A percentile compares a stretch with the other conserved stretches of the same genome.
phyloP scores from a whole-genome alignment of 2,888 invertebrate genomes.

The Venustoraphidia nigricollis region DNA sequence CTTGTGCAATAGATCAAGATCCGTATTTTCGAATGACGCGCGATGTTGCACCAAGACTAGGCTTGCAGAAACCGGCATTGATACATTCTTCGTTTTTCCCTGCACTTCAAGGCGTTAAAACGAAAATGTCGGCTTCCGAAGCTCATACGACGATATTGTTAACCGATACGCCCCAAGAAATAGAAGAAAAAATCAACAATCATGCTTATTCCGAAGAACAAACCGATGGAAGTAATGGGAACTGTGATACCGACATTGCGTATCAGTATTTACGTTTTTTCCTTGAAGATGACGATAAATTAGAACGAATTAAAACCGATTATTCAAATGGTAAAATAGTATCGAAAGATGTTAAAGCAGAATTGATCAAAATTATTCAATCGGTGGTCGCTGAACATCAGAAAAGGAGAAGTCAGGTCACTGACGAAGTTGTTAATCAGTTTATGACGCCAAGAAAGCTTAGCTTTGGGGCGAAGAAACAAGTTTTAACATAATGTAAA shows the following conservation, averaged over 20 bases:
- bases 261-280: slow-evolving; percentile 92
- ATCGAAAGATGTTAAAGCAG: slow-evolving; percentile 88
- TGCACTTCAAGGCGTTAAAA: slow-evolving; percentile 88
- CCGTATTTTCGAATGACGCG: slow-evolving; percentile 98
- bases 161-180: slow-evolving; percentile 88
- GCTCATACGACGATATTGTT: slow-evolving; percentile 84
- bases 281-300: slow-evolving; percentile 75
- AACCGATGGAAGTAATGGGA: slow-evolving; percentile 89
- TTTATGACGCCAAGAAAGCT: slow-evolving; percentile 77
- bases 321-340: slow-evolving; percentile 79
- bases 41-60: slow-evolving; percentile 91
- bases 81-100: slow-evolving; percentile 55
- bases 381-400: slow-evolving; percentile 74
- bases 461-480: slow-evolving; percentile 26
- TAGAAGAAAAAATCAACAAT: slow-evolving; percentile 92
- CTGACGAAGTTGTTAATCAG: slow-evolving; percentile 66
- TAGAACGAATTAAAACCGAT: slow-evolving; percentile 52
- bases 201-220: slow-evolving; percentile 97
- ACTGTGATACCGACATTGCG: slow-evolving; percentile 89
- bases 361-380: slow-evolving; percentile 66
- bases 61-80: slow-evolving; percentile 69
- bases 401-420: slow-evolving; percentile 57
- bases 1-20: slow-evolving; percentile 99
- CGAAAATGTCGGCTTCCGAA: slow-evolving; percentile 99
- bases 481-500: too few relatives aligned